Base-by-base conservation (phyloP, 2,797 vertebrate species). In the Petrocephalus schoutedeni region DNA sequence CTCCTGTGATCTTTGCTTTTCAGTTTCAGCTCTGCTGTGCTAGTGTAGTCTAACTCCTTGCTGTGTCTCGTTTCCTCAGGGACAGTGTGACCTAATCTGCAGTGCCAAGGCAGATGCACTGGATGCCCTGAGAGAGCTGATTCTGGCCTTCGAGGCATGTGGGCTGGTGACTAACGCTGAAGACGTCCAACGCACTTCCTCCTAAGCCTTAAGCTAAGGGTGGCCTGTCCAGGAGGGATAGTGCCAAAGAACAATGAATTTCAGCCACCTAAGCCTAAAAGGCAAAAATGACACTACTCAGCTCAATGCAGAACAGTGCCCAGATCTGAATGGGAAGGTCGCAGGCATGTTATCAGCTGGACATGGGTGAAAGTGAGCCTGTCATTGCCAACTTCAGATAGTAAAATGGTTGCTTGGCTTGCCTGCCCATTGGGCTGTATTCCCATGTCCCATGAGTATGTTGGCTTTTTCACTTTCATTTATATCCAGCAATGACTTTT, bases 81-180 rank as follows among this genome's bases (percentile, higher is more conserved):
- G 57, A 51, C 98, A 99, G 93, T 96, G 96, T 64, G 98, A 99
- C 91, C 95, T 99, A 91, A 88, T 99, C 90, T 98, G 96, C 57
- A 97, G 96, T 0, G 98, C 98, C 80, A 99, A 97, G 95, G 95
- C 96, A 0, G 98, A 99, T 91, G 96, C 97, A 54, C 87, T 98
- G 91, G 98, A 99, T 74, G 96, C 97, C 89, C 95, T 99, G 95
- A 96, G 97, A 93, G 97, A 99, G 95, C 96, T 99, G 91, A 97
- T 97, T 80, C 94, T 98, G 94, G 98, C 97, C 0, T 98, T 97
- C 67, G 94, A 97, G 91, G 97, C 97, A 0, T 98, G 97, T 0
- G 97, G 98, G 89, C 95, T 99, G 93, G 96, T 45, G 56, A 16
- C 58, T 12, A 9, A 36, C 10, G 7, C 32, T 61, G 85, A 61